Base-by-base conservation (phyloP, 2,888 invertebrate genomes). In the Pegoplata infirma region DNA sequence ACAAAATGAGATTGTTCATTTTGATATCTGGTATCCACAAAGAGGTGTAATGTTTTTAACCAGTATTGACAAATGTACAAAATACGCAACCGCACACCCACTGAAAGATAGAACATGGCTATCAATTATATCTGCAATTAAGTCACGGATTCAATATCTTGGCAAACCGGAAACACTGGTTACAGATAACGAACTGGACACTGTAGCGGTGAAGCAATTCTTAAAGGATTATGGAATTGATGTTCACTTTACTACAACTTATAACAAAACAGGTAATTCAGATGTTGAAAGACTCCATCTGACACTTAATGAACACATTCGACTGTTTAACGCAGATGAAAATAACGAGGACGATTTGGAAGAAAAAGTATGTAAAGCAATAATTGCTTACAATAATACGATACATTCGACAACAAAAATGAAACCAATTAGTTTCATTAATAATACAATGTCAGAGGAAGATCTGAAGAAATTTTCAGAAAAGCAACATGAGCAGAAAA, bases 121-220 rank as follows among this genome's bases (percentile, higher is more conserved):
- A n/a, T 69, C 67, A 14, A 53, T 78, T 53, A 16, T 63, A 8
- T 12, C 51, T 14, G 67, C 64, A 59, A 5, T 74, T 5, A 28
- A 47, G 40, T 46, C 59, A 46, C 53, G 77, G 55, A 66, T 77
- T 7, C 32, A 67, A 14, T 47, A 58, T 10, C 44, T 76, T 5
- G 80, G 73, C n/a, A 73, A 64, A 61, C 67, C 77, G 0, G 67
- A 61, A 55, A 59, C 49, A 53, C 17, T 69, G 49, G 44, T 66
- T 40, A 51, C 71, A 17, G 74, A 77, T 23, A 76, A 73, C 23
- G 78, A 76, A 68, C 66, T 79, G 28, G 71, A 72, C 56, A 66
- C 51, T 10, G 47, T 68, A 12, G 56, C 67, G 10, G 68, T 78
- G 12, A 69, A 55, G 68, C 49, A 74, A 23, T 81, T 69, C 14